Base-by-base conservation (phyloP, 2,113 vertebrate species). In the Uropsilus gracilis region DNA sequence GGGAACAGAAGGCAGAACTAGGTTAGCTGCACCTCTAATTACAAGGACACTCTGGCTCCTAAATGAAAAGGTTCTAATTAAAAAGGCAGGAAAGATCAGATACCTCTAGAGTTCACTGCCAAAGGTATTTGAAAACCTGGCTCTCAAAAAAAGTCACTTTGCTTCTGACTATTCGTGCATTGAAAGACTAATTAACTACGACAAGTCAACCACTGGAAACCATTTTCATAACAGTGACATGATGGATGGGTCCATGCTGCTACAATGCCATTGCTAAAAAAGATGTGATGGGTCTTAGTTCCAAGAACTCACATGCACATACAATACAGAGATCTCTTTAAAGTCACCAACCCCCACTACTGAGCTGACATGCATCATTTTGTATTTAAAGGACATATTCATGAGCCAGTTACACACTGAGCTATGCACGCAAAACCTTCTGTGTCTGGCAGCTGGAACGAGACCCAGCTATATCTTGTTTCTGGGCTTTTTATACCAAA, bases 171-270 rank as follows among this genome's bases (percentile, higher is more conserved):
- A 86, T 94, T 98, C 96, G 94, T 97, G 96, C 26, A 50, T 95
- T 76, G 90, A 90, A 98, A 96, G 96, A 96, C 95, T 98, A 98
- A 98, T 98, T 98, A 98, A 96, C 94, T 97, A 94, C 97, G 97
- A 98, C 98, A 98, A 97, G 97, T 53, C 98, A 98, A 98, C 98
- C 98, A 97, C 96, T 97, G 97, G 80, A 97, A 97, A 97, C 98
- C 96, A 89, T 95, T 96, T 97, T 97, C 92, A 75, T 93, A 96
- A 57, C 80, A 34, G 95, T 94, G 97, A 97, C 97, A 98, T 50
- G 77, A 98, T 96, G 96, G 97, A 97, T 97, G 93, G 95, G 97
- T 97, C 95, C 98, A 95, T 94, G 96, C 96, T 97, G 96, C 91
- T 95, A 91, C 71, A 95, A 66, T 96, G 89, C 39, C 97, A 96